phyloP scores from a whole-genome alignment of 2,888 invertebrate species.

The Rosalia funebris region DNA sequence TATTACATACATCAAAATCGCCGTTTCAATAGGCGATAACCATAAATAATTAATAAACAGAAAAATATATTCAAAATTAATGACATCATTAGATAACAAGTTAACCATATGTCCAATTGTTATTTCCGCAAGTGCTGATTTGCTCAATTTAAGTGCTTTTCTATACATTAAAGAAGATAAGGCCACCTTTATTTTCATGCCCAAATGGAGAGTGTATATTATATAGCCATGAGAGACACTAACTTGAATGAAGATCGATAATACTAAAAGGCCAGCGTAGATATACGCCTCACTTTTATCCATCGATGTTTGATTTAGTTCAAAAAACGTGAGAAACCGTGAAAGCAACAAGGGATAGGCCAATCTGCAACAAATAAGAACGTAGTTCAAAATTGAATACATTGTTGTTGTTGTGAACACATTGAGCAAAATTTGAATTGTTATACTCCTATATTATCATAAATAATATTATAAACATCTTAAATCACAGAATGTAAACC shows the following conservation, averaged over 20 bases:
- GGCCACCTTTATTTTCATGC: constrained; percentile 85
- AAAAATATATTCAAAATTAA: constrained; percentile 83
- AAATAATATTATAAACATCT: too few relatives aligned
- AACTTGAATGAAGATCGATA: constrained; percentile 77
- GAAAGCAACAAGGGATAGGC: constrained; percentile 49
- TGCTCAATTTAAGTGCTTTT: constrained; percentile 75
- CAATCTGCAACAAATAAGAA: constrained; percentile 42
- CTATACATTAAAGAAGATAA: constrained; percentile 85
- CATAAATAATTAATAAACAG: constrained; percentile 83
- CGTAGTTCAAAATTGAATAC: too few relatives aligned
- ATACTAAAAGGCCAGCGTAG: constrained; percentile 78
- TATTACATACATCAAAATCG: constrained; percentile 67
- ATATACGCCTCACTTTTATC: constrained; percentile 73
- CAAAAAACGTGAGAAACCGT: constrained; percentile 71
- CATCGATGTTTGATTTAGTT: constrained; percentile 61
- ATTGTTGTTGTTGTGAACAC: too few relatives aligned
- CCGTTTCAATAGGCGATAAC: constrained; percentile 73
- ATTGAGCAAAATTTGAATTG: too few relatives aligned
- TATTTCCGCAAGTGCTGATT: constrained; percentile 32
- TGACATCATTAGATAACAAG: constrained; percentile 65
- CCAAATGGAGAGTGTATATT: constrained; percentile 83
- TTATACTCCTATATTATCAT: too few relatives aligned
- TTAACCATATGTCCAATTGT: constrained; percentile 45
- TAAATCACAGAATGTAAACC: too few relatives aligned
- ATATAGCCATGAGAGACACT: constrained; percentile 79